A percentile compares a stretch with the other conserved stretches of the same genome.
Conservation (phyloP, 2,113 vertebrate genomes). For the Ciconia boyciana region DNA sequence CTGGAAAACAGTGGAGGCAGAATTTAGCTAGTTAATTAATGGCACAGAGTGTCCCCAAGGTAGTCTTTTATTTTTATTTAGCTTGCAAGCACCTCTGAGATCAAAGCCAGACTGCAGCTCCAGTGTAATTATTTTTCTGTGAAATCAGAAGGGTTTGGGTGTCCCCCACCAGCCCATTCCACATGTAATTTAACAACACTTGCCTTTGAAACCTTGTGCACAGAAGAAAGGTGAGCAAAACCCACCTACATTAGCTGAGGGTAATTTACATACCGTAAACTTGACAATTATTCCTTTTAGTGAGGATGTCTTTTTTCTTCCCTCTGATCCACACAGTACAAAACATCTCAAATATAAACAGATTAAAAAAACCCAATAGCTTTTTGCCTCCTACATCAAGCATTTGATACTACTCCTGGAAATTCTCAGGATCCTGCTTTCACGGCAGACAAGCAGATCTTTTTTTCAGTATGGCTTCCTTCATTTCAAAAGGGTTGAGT, state of each 20-base stretch:
- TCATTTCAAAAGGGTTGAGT: neutral
- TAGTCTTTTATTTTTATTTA: constrained; percentile 22
- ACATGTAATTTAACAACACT: neutral
- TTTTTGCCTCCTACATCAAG: neutral
- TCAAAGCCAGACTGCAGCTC: neutral
- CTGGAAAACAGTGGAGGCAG: neutral
- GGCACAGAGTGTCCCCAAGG: neutral
- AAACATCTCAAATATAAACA: neutral
- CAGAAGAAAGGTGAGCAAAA: neutral
- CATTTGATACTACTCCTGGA: neutral
- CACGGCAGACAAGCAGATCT: neutral
- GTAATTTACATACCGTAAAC: neutral
- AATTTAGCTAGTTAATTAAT: constrained; percentile 11
- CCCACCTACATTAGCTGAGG: neutral
- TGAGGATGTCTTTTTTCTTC: accelerated
- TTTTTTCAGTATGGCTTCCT: neutral
- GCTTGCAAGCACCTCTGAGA: constrained; percentile 12
- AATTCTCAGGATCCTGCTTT: neutral
- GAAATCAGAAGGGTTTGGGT: neutral
- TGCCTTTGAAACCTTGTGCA: neutral
- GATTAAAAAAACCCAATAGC: neutral
- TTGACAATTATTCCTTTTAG: neutral
- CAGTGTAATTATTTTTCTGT: neutral
- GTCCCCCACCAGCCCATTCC: neutral
- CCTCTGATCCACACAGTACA: neutral